Base-by-base conservation (phyloP, 2,113 vertebrate genomes). In the Columba janthina region DNA sequence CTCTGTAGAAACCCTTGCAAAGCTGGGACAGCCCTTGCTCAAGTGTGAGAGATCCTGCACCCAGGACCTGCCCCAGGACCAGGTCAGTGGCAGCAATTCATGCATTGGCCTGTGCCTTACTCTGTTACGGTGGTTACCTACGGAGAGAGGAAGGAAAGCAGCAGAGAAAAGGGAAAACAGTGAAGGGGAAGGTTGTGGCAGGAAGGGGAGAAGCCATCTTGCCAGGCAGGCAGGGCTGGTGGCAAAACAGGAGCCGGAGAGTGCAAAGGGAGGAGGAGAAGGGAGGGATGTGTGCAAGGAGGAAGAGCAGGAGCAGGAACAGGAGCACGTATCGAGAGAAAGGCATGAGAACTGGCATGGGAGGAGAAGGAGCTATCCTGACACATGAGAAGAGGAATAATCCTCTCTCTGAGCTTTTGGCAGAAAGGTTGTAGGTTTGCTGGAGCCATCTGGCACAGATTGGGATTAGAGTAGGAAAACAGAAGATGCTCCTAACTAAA, bases 41-140 rank as follows among this genome's bases (percentile, higher is more conserved):
- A 69, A 4, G 25, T 5, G 5, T 0, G 2, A 51, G 16, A 46
- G 10, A 28, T 31, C 11, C 16, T 4, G 3, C 12, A 19, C 46
- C n/a, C 65, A 57, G 24, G 34, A 50, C 26, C 13, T 44, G 11
- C 24, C 34, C 61, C 77, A 67, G 72, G 50, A 46, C 1, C 10
- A 46, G 34, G 26, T 1, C 5, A 0, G 3, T 32, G 48, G 58
- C 66, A 73, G 54, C 6, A 2, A 42, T 64, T 25, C 8, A 3
- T 51, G 34, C 16, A 7, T 0, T 51, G 53, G 17, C 6, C 28
- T 53, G 3, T 36, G 38, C 62, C 73, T 88, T 22, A 28, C 7
- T 34, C 21, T 90, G 22, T n/a, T 22, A 25, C 1, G 7, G n/a
- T 54, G 5, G 4, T 48, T 15, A 21, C 16, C 36, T 56, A 19